Evolutionary conservation across 2,797 vertebrate species (phyloP), one percentile per base, ranked within the genome.

Genomic region (Darevskia nairensis): DNA sequence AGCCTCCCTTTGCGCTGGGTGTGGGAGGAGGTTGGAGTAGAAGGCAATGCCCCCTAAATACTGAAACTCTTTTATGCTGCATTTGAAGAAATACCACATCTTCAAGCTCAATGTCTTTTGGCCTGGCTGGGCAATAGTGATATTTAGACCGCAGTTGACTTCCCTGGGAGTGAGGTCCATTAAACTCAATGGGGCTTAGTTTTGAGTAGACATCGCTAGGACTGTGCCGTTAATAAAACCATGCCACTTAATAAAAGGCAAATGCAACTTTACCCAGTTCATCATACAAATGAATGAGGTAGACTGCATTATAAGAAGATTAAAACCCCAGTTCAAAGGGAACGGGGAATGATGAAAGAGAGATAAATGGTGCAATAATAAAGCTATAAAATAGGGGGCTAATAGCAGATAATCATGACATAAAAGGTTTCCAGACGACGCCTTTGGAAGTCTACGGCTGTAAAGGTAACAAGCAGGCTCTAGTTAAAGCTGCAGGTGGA

Each of bases 241-340:
- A 68, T 19, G 11, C 13, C 25, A 76, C 71, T 81, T 75, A 81
- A 80, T 85, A 55, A 81, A 81, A 76, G 2, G 10, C n/a, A 66
- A 68, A 85, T 75, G 66, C 10, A 66, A 35, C 41, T 41, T 71
- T 81, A 46, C 32, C 46, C 44, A 76, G 72, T 79, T 79, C 21
- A 72, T 23, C 77, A 80, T n/a, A 68, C 44, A 68, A 66, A 89
- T 85, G 71, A 85, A 81, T 39, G 29, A 29, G 69, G 55, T 75
- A 76, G 41, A 69, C 55, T 89, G 61, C 59, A 81, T 89, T 81
- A 85, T 89, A 89, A 85, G 69, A 85, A 89, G 59, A 85, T 85
- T 80, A 85, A 89, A 68, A 68, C 39, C 25, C 71, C 61, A 68
- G 17, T 89, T 85, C 78, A 68, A 55, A 81, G 27, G 44, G 32